Evolutionary conservation across 2,888 invertebrate genomes (phyloP), one percentile per base, ranked within the genome.

Genomic region (Sisyra nigra): DNA sequence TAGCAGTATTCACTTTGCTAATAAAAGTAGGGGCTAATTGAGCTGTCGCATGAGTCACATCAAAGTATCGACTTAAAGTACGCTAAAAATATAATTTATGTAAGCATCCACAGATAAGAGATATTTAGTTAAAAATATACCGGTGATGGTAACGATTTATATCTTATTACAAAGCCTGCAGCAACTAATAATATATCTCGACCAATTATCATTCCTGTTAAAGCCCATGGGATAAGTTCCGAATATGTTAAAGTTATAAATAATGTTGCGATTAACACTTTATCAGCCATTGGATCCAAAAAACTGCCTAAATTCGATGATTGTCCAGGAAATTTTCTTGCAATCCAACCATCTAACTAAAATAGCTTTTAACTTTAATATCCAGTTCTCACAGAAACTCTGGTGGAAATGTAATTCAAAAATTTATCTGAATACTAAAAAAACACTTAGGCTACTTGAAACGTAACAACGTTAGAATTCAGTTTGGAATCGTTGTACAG

Each of bases 271-370:
- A 97, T 80, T 2, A 98, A 69, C 31, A 96, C 69, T 68, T 98
- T 98, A 61, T 98, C 97, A 2, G 97, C 97, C 68, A 94, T 75
- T 0, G 97, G 97, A 63, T 98, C 97, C 11, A 98, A 62, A 55
- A 94, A 92, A 45, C 92, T 92, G 0, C 97, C 97, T 57, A 92
- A 74, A 58, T 87, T 86, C 19, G 94, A 88, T 17, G 87, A 81
- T 60, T 98, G 97, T 29, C 82, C 81, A 48, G 80, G 75, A 76
- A 86, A 93, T 41, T 80, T 85, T 45, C 97, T 73, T 1, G 97
- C 97, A 57, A 98, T 94, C 76, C 85, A 92, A 6, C 97, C 97
- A 69, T 98, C 97, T 41, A 89, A 59, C 87, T 89, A 59, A 33
- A 65, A 59, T 24, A 24, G 7, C 3, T 24, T 24, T 24, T 5